Base-by-base conservation (phyloP, 1,140 invertebrate genomes). In the Armadillidium nasatum region DNA sequence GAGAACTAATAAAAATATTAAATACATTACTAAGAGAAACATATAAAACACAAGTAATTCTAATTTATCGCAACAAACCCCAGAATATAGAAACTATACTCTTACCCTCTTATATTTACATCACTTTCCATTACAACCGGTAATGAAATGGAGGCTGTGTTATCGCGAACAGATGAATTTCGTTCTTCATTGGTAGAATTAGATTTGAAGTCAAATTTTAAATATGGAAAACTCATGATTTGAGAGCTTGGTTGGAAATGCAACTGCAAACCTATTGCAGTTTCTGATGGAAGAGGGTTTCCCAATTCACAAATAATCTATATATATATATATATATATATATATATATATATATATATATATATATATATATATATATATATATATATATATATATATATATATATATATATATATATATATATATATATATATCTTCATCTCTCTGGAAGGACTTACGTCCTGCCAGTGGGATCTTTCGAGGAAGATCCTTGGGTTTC, bases 161-260 rank as follows among this genome's bases (percentile, higher is more conserved):
- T 95, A 83, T 94, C 91, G 6, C 82, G 83, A 2, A 76, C 77
- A 0, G 88, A 89, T 10, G 82, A 83, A 7, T 83, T 81, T 10
- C 84, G 83, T 83, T 95, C 94, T 0, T 89, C 87, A 84, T 95
- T 95, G 10, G 93, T 93, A 0, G 91, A 93, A 83, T 94, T 94
- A 0, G 90, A 89, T 75, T 87, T 86, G 88, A 93, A 90, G 66
- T 88, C 85, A 82, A 95, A 93, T 22, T 91, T 88, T 76, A 93
- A 91, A 0, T 85, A 85, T 0, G 90, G 88, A 9, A 89, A 87
- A 84, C 90, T 88, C 0, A 88, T 88, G 67, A 89, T 87, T 44
- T 88, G 88, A 6, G 89, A 87, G 50, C 89, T 89, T 0, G 93
- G 92, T 77, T 93, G 89, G 19, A 94, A 85, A 15, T 90, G 84